Evolutionary conservation across 1,140 invertebrate genomes (phyloP).

Genomic region (Tachypleus tridentatus): DNA sequence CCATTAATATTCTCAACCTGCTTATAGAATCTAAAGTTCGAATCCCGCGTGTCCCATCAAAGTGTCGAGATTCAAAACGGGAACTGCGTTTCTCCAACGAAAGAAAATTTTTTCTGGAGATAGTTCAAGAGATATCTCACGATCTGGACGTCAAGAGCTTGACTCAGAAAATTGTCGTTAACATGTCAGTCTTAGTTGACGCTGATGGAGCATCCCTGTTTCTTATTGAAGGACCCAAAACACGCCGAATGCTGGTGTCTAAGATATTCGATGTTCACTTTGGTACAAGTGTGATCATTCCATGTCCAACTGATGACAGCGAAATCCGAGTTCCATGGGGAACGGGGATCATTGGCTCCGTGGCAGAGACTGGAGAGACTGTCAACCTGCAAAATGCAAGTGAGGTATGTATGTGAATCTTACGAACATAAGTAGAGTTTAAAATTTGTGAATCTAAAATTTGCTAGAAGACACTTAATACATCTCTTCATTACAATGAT

Average conservation of each 20-base stretch:
- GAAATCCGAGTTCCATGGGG: constrained; percentile 21
- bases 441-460: no score
- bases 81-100: constrained; percentile 34
- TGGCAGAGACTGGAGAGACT: constrained; percentile 26
- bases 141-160: constrained; percentile 37
- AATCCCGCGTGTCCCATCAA: constrained; percentile 20
- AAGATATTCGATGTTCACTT: constrained; percentile 31
- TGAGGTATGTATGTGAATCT: no score
- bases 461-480: no score
- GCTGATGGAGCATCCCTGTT: constrained; percentile 39
- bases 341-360: constrained; percentile 24
- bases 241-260: constrained; percentile 35
- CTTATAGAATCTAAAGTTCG: constrained; percentile 40
- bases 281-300: constrained; percentile 22
- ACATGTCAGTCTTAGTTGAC: constrained; percentile 36
- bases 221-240: constrained; percentile 35
- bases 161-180: constrained; percentile 38
- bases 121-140: constrained; percentile 38
- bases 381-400: constrained; percentile 34
- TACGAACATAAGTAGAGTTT: no score
- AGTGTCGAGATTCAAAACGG: constrained; percentile 34
- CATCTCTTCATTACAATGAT: no score
- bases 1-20: constrained; percentile 38
- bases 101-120: constrained; percentile 37
- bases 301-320: constrained; percentile 15